Conservation (phyloP, 2,113 vertebrate species). For the Eclectus roratus region DNA sequence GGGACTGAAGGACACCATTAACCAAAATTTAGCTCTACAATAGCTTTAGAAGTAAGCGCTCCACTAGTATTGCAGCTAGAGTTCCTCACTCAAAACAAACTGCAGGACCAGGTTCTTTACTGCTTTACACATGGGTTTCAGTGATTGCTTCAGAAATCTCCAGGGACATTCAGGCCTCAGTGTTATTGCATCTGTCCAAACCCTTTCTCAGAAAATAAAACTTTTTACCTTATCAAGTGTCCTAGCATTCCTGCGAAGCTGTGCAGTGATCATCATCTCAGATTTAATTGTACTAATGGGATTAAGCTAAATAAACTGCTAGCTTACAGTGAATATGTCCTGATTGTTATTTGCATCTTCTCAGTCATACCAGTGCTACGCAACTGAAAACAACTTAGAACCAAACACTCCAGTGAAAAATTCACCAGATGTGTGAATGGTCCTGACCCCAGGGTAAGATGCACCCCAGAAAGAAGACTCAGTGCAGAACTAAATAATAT, state of each 20-base stretch:
- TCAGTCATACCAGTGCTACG: neutral
- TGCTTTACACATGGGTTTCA: neutral
- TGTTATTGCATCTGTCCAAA: neutral
- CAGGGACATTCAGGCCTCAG: neutral
- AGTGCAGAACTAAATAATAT: conserved; percentile 14
- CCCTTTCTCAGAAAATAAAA: neutral
- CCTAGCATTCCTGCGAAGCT: neutral
- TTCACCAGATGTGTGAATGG: neutral
- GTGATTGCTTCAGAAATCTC: neutral
- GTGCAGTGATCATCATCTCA: neutral
- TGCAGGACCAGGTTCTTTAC: neutral
- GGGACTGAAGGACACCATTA: neutral
- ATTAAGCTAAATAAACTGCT: neutral
- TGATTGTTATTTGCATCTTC: neutral
- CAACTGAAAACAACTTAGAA: neutral
- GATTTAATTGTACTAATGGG: neutral
- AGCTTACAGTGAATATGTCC: neutral
- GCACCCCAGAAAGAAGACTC: neutral
- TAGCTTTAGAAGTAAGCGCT: neutral
- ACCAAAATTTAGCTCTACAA: neutral
- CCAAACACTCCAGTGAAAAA: neutral
- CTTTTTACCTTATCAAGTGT: neutral
- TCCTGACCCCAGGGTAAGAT: neutral
- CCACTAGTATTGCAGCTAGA: neutral
- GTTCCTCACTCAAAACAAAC: neutral